These are phyloP conservation scores for Octopus bimaculoides DNA, from an alignment of 1,140 invertebrate species.

Conservation along the genomic window DNA sequence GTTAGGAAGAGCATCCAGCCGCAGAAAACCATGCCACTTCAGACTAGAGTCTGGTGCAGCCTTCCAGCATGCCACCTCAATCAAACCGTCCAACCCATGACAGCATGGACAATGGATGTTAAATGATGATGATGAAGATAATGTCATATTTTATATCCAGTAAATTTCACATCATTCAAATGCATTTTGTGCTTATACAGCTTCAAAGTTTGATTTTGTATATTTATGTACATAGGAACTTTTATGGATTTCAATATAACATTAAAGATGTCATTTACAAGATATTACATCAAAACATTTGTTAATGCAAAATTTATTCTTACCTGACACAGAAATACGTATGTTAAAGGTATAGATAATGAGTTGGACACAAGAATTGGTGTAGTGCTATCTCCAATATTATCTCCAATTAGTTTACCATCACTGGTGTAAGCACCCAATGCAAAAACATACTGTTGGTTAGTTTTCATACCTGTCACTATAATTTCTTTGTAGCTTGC, in stretches of 20 bases:
- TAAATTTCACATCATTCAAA: neutral
- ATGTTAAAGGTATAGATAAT: slow-evolving; percentile 51
- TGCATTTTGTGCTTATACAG: neutral
- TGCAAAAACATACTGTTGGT: slow-evolving; percentile 55
- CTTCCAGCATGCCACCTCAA: too few relatives aligned
- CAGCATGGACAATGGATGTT: too few relatives aligned
- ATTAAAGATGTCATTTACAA: neutral
- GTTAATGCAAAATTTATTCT: neutral
- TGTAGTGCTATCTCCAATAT: slow-evolving; percentile 52
- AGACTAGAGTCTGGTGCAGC: too few relatives aligned
- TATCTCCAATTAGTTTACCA: slow-evolving; percentile 52
- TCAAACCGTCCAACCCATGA: too few relatives aligned
- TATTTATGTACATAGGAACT: neutral
- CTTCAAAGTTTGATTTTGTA: neutral
- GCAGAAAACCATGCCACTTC: too few relatives aligned
- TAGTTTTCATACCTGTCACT: slow-evolving; percentile 46
- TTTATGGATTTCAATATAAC: neutral
- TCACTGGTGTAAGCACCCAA: slow-evolving; percentile 54
- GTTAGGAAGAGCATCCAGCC: too few relatives aligned
- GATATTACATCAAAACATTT: neutral
- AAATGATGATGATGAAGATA: neutral
- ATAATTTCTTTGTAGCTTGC: slow-evolving; percentile 40
- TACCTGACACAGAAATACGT: slow-evolving; percentile 54
- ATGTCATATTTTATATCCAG: neutral
- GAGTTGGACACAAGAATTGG: slow-evolving; percentile 53